phyloP scores from a whole-genome alignment of 2,888 invertebrate genomes.

The Leucoma salicis region DNA sequence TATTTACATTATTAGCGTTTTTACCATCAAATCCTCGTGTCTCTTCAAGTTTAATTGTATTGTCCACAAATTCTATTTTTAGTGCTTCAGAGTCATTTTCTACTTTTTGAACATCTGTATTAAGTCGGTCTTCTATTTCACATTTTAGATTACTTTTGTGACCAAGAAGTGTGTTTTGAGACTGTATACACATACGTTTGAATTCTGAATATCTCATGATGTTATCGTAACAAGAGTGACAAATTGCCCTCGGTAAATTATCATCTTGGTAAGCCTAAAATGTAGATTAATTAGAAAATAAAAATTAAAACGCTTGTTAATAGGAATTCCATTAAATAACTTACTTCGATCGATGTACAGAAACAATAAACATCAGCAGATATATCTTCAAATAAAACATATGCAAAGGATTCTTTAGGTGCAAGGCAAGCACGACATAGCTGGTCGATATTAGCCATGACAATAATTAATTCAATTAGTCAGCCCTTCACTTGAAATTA shows the following conservation, averaged over 20 bases:
- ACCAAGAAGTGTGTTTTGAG: slow-evolving; percentile 51
- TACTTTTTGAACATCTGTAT: not conserved
- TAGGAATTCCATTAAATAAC: not conserved
- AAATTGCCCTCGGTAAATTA: slow-evolving; percentile 59
- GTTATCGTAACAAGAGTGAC: slow-evolving; percentile 56
- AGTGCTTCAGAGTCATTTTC: slow-evolving; percentile 13
- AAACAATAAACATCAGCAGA: slow-evolving; percentile 59
- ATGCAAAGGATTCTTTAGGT: slow-evolving; percentile 51
- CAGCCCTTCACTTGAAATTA: too few species aligned
- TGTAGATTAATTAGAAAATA: not conserved
- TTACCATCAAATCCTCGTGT: slow-evolving; percentile 5
- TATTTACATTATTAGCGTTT: too few species aligned
- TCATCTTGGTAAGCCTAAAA: slow-evolving; percentile 57
- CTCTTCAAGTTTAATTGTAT: slow-evolving; percentile 20
- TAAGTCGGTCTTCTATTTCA: slow-evolving; percentile 15
- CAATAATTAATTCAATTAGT: not conserved
- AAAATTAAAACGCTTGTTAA: not conserved
- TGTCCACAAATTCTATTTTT: slow-evolving; percentile 21
- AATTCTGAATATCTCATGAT: slow-evolving; percentile 58
- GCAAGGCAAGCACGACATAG: slow-evolving; percentile 69
- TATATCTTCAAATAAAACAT: slow-evolving; percentile 57
- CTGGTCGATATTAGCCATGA: slow-evolving; percentile 37
- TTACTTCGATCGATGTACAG: slow-evolving; percentile 71
- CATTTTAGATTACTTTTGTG: slow-evolving; percentile 33
- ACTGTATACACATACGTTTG: slow-evolving; percentile 63